Evolutionary conservation across 1,140 invertebrate species (phyloP), one percentile per base, ranked within the genome.

Genomic region (Atta colombica): DNA sequence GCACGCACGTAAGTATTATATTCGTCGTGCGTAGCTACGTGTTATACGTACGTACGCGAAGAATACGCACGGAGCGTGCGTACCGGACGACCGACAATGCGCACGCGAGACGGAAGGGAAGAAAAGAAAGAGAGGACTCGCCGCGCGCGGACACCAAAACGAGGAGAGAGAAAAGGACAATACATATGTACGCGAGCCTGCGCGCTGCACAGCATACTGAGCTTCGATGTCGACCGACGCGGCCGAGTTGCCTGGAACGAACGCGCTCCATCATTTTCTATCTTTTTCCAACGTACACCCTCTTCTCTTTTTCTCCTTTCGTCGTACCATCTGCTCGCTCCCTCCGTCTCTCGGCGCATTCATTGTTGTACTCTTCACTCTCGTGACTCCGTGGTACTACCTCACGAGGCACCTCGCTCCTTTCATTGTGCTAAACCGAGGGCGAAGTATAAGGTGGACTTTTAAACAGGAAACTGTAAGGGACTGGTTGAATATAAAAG

Each of bases 151-250:
- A 25, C 68, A 51, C 10, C 6, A 35, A 39, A 72, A 5, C 25
- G 49, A n/a, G 28, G 63, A 85, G 71, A 89, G 77, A 90, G 55
- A 85, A 80, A 87, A 77, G 6, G 51, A 89, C 39, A 61, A 88
- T 87, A 88, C 91, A 87, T 92, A 86, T 91, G 90, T 93, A 91
- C 90, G 91, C 94, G 94, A 92, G 93, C 93, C 94, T 95, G 94
- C 94, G 94, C 94, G 94, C 92, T 95, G 90, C 91, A 92, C 93
- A 88, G 92, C 93, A 91, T 91, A 95, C 94, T 95, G 93, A 94
- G 66, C 66, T 58, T 45, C 55, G 80, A 60, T 21, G 84, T 80
- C 88, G 91, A 90, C 86, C 89, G 90, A 85, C 91, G 90, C 89
- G 80, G 75, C 87, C 88, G 86, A 89, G 85, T 92, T 74, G 89